These are phyloP conservation scores for Notothenia coriiceps DNA, from an alignment of 2,113 vertebrate species.

Conservation along the genomic window DNA sequence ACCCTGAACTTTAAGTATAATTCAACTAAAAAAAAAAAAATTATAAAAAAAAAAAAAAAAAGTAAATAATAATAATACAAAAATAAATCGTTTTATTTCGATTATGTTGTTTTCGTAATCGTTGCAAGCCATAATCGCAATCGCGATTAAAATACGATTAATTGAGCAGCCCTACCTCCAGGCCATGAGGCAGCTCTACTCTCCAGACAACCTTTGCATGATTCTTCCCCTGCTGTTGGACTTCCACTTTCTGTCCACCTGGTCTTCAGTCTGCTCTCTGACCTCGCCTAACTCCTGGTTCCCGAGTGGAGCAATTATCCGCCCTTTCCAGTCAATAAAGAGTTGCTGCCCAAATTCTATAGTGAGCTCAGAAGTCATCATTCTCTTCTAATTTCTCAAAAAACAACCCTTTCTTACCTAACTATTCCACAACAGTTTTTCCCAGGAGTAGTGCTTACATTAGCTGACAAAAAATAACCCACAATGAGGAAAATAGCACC, in stretches of 20 bases:
- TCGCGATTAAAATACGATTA: too few species aligned
- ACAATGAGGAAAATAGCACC: background rate
- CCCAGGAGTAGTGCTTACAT: background rate
- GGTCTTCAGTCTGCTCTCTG: constrained; percentile 19
- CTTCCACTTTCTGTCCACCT: background rate
- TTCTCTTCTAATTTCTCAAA: constrained; percentile 1
- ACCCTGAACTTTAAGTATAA: too few species aligned
- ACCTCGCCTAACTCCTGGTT: background rate
- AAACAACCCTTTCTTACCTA: background rate
- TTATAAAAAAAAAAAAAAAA: too few species aligned
- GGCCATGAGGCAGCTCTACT: background rate
- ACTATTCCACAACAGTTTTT: background rate
- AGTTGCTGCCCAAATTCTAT: background rate
- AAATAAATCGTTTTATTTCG: too few species aligned
- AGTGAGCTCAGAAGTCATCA: constrained; percentile 20
- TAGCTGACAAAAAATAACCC: background rate
- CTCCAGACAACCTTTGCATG: constrained; percentile 5
- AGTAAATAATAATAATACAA: too few species aligned
- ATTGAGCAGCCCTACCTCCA: background rate
- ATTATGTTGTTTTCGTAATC: too few species aligned
- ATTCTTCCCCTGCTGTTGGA: constrained; percentile 14
- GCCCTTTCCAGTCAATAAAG: constrained; percentile 11
- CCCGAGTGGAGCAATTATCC: constrained; percentile 26
- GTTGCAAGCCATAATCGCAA: too few species aligned
- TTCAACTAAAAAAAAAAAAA: too few species aligned